Evolutionary conservation across 2,797 vertebrate species (phyloP), one percentile per base, ranked within the genome.

Genomic region (Cynopterus sphinx): DNA sequence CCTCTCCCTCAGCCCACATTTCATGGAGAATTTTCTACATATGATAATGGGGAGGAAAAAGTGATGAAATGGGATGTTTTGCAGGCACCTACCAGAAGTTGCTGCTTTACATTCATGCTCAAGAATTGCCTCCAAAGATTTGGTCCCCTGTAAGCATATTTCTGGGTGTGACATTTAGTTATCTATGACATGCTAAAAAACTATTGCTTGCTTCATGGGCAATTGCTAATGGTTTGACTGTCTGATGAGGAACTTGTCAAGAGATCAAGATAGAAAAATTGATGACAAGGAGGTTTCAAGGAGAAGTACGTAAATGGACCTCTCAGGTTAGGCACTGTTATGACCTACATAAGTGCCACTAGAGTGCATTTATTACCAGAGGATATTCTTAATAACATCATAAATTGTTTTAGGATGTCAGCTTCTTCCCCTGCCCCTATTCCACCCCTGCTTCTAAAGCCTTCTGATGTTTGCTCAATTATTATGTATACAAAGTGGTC

Each of bases 381-480:
- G 61, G 33, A 86, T 6, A 61, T 12, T 82, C 49, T 81, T 55
- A 77, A 46, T 65, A 63, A 55, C 12, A 57, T 19, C 6, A 28
- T 46, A 55, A 39, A 17, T 33, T 82, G 31, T 67, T 91, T 77
- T 49, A 59, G 3, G 43, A 90, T 82, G 49, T 24, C 26, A 83
- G 19, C 31, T 68, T 83, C 43, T n/a, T 53, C 39, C 12, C 6
- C 49, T 49, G 49, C 49, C 0, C 6, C 1, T 0, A 1, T 2
- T 2, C 22, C 19, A 24, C 1, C 0, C 1, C 17, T 1, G 17
- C 2, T 3, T 10, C 24, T 53, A 19, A 31, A 33, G 28, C 2
- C 33, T 70, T 78, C 33, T 49, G 85, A 79, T 49, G 2, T 28
- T 84, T 84, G 6, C 41, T 53, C 41, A 67, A 12, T 39, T 33